These are phyloP conservation scores for Bovichtus diacanthus DNA, from an alignment of 2,797 vertebrate genomes.

Conservation along the genomic window DNA sequence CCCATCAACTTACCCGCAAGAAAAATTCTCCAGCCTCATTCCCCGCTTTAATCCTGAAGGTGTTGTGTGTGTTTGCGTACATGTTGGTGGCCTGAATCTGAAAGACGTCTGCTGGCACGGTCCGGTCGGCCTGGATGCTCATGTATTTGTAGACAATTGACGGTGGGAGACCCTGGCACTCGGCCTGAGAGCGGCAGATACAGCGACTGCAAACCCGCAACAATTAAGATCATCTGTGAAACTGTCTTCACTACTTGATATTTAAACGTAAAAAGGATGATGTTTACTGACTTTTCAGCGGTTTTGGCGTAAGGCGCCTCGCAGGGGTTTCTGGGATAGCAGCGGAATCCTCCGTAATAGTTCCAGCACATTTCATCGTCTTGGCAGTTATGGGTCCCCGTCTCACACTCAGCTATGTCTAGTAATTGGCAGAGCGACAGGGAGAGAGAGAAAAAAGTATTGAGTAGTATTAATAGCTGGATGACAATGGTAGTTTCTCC, in stretches of 20 bases:
- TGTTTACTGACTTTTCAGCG: slow-evolving; percentile 91
- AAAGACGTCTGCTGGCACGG: slow-evolving; percentile 94
- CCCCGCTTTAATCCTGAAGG: slow-evolving; percentile 96
- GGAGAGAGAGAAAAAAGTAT: slow-evolving; percentile 24
- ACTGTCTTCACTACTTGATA: not conserved
- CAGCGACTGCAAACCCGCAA: slow-evolving; percentile 89
- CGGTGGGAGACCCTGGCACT: slow-evolving; percentile 88
- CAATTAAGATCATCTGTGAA: slow-evolving; percentile 9
- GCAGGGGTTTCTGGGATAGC: slow-evolving; percentile 95
- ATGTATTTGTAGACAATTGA: slow-evolving; percentile 98
- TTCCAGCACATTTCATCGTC: slow-evolving; percentile 98
- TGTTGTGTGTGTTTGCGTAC: slow-evolving; percentile 94
- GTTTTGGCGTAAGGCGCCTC: slow-evolving; percentile 92
- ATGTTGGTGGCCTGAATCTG: slow-evolving; percentile 98
- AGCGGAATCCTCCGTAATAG: slow-evolving; percentile 95
- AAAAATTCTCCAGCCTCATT: slow-evolving; percentile 95
- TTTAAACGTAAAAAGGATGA: slow-evolving; percentile 13
- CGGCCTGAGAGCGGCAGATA: slow-evolving; percentile 86
- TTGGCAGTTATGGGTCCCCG: slow-evolving; percentile 90
- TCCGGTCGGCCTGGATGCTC: slow-evolving; percentile 94
- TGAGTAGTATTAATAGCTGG: slow-evolving; percentile 49
- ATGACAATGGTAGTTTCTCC: slow-evolving; percentile 25
- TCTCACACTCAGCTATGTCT: slow-evolving; percentile 98
- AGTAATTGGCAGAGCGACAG: slow-evolving; percentile 54
- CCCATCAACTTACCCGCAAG: slow-evolving; percentile 78